Conservation (phyloP, 2,888 invertebrate species). For the Drosophila antonietae region DNA sequence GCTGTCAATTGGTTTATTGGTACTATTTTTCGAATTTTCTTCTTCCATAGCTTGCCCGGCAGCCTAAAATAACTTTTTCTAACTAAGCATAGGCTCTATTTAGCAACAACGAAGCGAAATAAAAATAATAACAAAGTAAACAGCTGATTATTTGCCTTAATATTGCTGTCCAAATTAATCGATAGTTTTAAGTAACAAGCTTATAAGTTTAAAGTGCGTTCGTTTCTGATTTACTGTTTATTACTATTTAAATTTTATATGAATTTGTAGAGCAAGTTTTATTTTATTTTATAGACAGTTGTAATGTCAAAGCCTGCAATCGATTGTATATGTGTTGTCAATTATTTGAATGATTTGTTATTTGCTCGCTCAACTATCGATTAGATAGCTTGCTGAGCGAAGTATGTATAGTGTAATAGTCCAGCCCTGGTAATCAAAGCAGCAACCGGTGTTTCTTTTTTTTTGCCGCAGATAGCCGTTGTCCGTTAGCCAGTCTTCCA, state of each 20-base stretch:
- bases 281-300: neutral
- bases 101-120: neutral
- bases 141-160: conserved; percentile 2
- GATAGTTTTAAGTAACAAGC: neutral
- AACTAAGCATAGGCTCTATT: neutral
- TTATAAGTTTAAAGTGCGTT: too few species aligned
- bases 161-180: neutral
- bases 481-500: conserved; percentile 34
- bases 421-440: conserved; percentile 24
- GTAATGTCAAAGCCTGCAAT: neutral
- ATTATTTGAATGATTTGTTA: neutral
- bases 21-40: neutral
- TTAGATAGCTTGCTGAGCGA: neutral
- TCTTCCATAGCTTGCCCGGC: conserved; percentile 9
- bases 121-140: neutral
- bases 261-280: neutral
- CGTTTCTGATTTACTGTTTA: neutral
- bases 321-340: neutral
- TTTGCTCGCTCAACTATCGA: neutral
- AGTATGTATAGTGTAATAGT: neutral
- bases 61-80: neutral
- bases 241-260: neutral
- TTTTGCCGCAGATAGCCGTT: conserved; percentile 12
- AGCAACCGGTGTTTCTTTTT: conserved; percentile 55
- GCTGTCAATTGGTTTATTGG: neutral